These are phyloP conservation scores for Trichomalopsis sarcophagae DNA, from an alignment of 1,140 invertebrate genomes.

Conservation along the genomic window DNA sequence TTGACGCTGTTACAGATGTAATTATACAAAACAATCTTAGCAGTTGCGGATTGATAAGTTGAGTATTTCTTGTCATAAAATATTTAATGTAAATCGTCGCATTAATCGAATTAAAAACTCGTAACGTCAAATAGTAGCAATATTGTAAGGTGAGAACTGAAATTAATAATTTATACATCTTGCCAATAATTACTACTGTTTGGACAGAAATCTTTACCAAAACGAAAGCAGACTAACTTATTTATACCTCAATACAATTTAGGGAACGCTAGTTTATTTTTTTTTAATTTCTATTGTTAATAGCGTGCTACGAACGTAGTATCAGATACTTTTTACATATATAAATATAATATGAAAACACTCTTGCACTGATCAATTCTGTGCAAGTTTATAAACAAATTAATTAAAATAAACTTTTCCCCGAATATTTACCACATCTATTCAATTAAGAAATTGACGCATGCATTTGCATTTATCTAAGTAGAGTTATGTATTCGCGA, in stretches of 20 bases:
- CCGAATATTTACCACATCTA: no score
- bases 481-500: no score
- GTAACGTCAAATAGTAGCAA: background rate
- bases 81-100: background rate
- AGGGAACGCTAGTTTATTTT: no score
- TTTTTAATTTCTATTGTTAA: background rate
- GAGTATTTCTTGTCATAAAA: slow-evolving; percentile 50
- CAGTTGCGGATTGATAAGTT: slow-evolving; percentile 86
- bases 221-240: background rate
- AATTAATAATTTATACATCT: slow-evolving; percentile 19
- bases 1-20: slow-evolving; percentile 94
- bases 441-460: no score
- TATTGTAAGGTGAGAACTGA: slow-evolving; percentile 31
- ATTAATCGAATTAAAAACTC: background rate
- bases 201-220: background rate
- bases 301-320: background rate
- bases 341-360: no score
- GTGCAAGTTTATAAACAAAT: no score
- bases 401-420: no score
- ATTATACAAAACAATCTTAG: slow-evolving; percentile 96
- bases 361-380: no score
- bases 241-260: background rate
- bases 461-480: no score
- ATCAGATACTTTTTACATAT: no score
- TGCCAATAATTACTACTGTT: background rate